Base-by-base conservation (phyloP, 2,797 vertebrate species). In the Microctenopoma steveboyesi region DNA sequence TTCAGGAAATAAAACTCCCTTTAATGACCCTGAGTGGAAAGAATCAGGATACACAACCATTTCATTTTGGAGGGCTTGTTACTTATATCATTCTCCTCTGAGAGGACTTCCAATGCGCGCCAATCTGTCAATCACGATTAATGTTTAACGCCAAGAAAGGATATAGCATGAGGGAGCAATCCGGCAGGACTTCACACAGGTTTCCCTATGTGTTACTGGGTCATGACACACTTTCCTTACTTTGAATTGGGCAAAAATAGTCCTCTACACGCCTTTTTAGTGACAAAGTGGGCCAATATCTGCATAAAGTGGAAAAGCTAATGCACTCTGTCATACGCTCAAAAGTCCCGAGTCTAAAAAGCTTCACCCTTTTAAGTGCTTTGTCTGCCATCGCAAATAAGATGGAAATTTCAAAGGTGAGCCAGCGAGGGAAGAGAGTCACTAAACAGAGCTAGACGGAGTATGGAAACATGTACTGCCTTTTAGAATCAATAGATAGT, bases 241-340 rank as follows among this genome's bases (percentile, higher is more conserved):
- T 89, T 92, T 90, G 80, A 90, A 84, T 86, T 83, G 77, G 78
- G 89, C 86, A 88, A 89, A 90, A 91, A 91, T 91, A 92, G 88
- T 90, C 86, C 83, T 80, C 80, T 62, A 50, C 72, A 69, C 43
- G 76, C 66, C 79, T 75, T 89, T 88, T 82, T 81, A 84, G 79
- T 64, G 76, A 88, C 86, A 91, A 91, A 92, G 85, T 93, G 90
- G 92, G 92, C 88, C 91, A 91, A 80, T 88, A 86, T 87, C 87
- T 90, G 87, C 89, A 91, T 88, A 87, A 86, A 92, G 81, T 74
- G 85, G 79, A 78, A 80, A 87, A 86, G 81, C 84, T 88, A 90
- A 91, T 86, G 77, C 67, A 71, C 77, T 84, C 86, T 89, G 89
- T 90, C 88, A 89, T 87, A 79, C 78, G 80, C 87, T 88, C 84